These are phyloP conservation scores for Polypedilum vanderplanki DNA, from an alignment of 1,140 invertebrate species.

Conservation along the genomic window DNA sequence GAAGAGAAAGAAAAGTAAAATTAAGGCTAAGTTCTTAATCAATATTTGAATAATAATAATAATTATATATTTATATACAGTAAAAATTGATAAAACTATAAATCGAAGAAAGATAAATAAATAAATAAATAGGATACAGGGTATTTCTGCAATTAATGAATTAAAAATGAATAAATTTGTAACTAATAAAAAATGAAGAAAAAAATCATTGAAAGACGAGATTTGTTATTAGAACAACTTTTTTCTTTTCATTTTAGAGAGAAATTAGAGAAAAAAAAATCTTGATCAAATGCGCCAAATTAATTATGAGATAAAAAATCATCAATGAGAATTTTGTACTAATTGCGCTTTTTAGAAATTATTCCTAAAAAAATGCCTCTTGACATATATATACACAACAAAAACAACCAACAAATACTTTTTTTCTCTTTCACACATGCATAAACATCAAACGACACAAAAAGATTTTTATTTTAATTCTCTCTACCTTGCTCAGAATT, in stretches of 20 bases:
- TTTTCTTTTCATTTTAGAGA: not conserved
- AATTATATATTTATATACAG: constrained; percentile 29
- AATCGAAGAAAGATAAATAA: constrained; percentile 3
- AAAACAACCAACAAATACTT: too few relatives aligned
- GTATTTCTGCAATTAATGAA: constrained; percentile 26
- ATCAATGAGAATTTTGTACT: constrained; percentile 4
- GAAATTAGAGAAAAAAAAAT: not conserved
- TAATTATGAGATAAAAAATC: not conserved
- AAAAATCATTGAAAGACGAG: not conserved
- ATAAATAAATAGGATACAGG: constrained; percentile 29
- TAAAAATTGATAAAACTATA: constrained; percentile 23
- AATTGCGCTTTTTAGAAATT: constrained; percentile 3
- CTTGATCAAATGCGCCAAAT: not conserved
- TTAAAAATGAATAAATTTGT: not conserved
- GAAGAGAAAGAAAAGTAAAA: not conserved
- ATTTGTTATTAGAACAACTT: not conserved
- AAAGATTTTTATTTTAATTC: too few relatives aligned
- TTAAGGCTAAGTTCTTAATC: not conserved
- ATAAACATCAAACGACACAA: too few relatives aligned
- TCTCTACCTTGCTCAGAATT: too few relatives aligned
- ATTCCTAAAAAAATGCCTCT: too few relatives aligned
- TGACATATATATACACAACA: too few relatives aligned
- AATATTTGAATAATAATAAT: constrained; percentile 17
- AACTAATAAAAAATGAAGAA: not conserved
- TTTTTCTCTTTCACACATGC: too few relatives aligned